phyloP scores from a whole-genome alignment of 2,888 invertebrate genomes.

The Lasiommata megera region DNA sequence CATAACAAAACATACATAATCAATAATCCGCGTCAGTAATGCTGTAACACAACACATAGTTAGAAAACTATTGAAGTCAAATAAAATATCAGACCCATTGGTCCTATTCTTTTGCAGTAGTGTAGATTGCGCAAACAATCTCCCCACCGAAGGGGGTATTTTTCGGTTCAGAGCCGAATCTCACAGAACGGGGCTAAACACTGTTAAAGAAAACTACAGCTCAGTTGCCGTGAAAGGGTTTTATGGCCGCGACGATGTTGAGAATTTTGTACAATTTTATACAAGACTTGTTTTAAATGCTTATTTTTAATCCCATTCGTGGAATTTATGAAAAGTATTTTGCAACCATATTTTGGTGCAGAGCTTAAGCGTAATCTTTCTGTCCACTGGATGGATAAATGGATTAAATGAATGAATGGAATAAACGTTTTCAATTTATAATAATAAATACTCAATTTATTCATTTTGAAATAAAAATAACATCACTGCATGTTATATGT shows the following conservation, averaged over 20 bases:
- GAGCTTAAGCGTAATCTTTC: neutral
- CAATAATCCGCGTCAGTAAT: no score
- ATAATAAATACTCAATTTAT: no score
- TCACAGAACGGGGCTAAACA: slow-evolving; percentile 5
- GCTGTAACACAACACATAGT: no score
- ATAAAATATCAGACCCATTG: neutral
- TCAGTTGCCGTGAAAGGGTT: slow-evolving; percentile 13
- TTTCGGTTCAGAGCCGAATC: slow-evolving; percentile 8
- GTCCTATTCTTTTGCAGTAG: neutral
- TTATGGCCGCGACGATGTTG: neutral
- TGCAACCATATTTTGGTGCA: neutral
- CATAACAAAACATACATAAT: no score
- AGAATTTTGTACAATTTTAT: slow-evolving; percentile 1
- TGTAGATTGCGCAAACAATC: neutral
- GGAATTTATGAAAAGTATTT: neutral
- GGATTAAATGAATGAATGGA: neutral
- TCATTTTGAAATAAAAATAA: neutral
- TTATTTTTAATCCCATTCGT: slow-evolving; percentile 5
- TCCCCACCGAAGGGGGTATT: neutral
- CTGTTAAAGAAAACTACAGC: slow-evolving; percentile 11
- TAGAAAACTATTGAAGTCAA: no score
- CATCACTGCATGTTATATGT: neutral
- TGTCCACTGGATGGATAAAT: neutral
- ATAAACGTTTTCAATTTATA: neutral
- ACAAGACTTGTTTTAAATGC: slow-evolving; percentile 8